Base-by-base conservation (phyloP, 1,140 invertebrate genomes). In the Limonius californicus region DNA sequence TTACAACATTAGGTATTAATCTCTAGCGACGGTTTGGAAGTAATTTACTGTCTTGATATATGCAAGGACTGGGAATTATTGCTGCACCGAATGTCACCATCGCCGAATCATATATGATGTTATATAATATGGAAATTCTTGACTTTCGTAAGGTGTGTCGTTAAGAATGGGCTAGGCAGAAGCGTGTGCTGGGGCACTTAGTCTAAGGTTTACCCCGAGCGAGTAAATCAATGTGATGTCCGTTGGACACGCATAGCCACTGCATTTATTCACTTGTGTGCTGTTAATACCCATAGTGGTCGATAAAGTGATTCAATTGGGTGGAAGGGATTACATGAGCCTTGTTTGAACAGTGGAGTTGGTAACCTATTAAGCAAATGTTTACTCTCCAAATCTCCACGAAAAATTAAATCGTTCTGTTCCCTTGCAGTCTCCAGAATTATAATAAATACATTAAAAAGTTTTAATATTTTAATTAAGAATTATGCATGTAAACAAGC, bases 1-100 rank as follows among this genome's bases (percentile, higher is more conserved):
- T 50, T 50, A 50, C 45, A 50, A 14, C 16, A 19, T 50, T 50
- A 50, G 45, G 45, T 50, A 50, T 50, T 50, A 50, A 50, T 50
- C 45, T 50, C 45, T 14, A 19, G 45, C 45, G 45, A 50, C 45
- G 45, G 45, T 50, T 50, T 50, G 45, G 20, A 50, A 50, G 45
- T 50, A 50, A 50, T 50, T 50, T 50, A 50, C 20, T 14, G 16
- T 18, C 14, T 50, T 50, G 45, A 50, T 50, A 50, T 50, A 50
- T 19, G 45, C 8, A 50, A 50, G 16, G 35, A 27, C 42, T 45
- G 42, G 42, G 16, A 50, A 50, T 50, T 50, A 14, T 18, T 18
- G 35, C 35, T 39, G 8, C 35, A 39, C 8, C 8, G 16, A 50
- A 50, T 50, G 45, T 50, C 45, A 50, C 45, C 16, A 2, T 18